A percentile compares a stretch with the other conserved stretches of the same genome.
Evolutionary conservation across 2,113 vertebrate genomes (phyloP).

Genomic region (Hystrix cristata): DNA sequence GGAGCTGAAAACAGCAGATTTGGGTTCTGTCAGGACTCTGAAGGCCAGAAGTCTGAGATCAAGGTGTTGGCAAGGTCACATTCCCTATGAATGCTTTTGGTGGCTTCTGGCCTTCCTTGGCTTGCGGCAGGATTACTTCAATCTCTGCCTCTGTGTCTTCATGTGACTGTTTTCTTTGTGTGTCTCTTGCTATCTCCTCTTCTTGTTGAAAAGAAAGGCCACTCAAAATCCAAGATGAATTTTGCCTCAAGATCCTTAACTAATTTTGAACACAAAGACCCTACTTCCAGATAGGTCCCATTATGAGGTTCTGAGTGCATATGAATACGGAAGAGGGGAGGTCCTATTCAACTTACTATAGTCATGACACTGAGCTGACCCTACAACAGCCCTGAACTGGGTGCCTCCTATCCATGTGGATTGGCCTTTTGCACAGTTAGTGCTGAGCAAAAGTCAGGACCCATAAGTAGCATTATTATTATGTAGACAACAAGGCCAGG

Average conservation of each 20-base stretch:
- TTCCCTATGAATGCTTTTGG: neutral
- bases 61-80: neutral
- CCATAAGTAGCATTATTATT: neutral
- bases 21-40: neutral
- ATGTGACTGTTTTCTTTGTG: neutral
- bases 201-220: neutral
- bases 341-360: neutral
- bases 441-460: neutral
- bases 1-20: neutral
- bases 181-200: neutral
- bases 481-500: neutral
- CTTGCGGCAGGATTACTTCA: neutral
- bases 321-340: neutral
- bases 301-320: neutral
- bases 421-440: neutral
- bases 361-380: neutral
- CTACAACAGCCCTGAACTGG: fast-evolving
- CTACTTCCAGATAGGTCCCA: neutral
- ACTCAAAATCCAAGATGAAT: neutral
- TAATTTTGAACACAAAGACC: neutral
- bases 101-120: neutral
- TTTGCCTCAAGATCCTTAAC: neutral
- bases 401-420: neutral
- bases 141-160: neutral
- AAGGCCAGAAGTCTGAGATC: neutral